phyloP scores from a whole-genome alignment of 2,888 invertebrate genomes.

The Iphiclides podalirius region DNA sequence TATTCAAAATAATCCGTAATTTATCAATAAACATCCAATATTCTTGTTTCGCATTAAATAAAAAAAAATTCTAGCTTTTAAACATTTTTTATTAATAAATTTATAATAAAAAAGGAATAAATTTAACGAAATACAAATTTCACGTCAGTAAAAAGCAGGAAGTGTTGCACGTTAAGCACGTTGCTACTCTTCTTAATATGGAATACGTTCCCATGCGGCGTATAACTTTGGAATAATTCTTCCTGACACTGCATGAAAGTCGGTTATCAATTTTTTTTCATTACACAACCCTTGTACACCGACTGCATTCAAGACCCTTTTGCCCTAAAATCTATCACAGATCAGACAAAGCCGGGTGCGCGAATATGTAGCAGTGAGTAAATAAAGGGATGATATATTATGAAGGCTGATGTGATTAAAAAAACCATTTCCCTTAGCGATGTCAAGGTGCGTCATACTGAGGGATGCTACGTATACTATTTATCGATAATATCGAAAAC shows the following conservation, averaged over 20 bases:
- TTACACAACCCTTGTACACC: conserved; percentile 31
- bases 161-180: too few relatives aligned
- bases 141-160: too few relatives aligned
- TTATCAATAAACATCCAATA: too few relatives aligned
- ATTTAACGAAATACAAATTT: too few relatives aligned
- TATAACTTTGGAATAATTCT: conserved; percentile 32
- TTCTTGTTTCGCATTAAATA: too few relatives aligned
- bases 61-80: too few relatives aligned
- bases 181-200: too few relatives aligned
- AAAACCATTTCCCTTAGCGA: conserved; percentile 72
- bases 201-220: conserved; percentile 37
- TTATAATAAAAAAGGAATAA: too few relatives aligned
- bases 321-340: conserved; percentile 43
- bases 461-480: conserved; percentile 38
- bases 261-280: conserved; percentile 34
- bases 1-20: too few relatives aligned
- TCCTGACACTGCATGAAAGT: conserved; percentile 43
- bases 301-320: conserved; percentile 49
- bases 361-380: conserved; percentile 72
- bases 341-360: conserved; percentile 62
- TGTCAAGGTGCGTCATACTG: conserved; percentile 72
- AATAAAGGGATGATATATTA: conserved; percentile 79
- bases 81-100: too few relatives aligned
- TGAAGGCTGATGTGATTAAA: conserved; percentile 71
- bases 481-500: conserved; percentile 31